phyloP scores from a whole-genome alignment of 2,113 vertebrate species.

The Petrocephalus zakoni region DNA sequence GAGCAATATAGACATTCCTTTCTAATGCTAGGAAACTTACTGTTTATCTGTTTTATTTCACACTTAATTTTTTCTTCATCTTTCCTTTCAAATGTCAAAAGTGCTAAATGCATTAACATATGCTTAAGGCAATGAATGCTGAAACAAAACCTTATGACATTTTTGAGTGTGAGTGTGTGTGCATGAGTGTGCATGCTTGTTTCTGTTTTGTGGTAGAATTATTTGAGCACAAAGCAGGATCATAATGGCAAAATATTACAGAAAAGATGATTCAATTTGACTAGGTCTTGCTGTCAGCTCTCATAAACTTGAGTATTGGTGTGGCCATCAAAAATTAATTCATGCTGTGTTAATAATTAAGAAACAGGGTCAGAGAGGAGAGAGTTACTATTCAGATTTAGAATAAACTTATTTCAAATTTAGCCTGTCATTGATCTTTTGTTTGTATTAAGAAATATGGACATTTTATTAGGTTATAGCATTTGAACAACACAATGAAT shows the following conservation, averaged over 20 bases:
- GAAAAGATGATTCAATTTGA: conserved; percentile 54
- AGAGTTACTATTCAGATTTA: conserved; percentile 18
- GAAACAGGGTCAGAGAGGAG: conserved; percentile 34
- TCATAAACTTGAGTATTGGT: conserved; percentile 48
- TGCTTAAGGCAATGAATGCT: conserved; percentile 62
- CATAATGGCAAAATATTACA: conserved; percentile 42
- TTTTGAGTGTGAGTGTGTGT: conserved; percentile 40
- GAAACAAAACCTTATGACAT: conserved; percentile 67
- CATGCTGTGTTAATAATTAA: conserved; percentile 59
- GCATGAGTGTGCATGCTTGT: background rate
- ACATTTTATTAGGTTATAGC: background rate
- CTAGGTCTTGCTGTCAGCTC: conserved; percentile 49
- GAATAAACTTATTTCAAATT: conserved; percentile 26
- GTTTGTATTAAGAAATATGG: conserved; percentile 18
- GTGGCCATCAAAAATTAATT: conserved; percentile 45
- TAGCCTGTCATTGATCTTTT: conserved; percentile 20
- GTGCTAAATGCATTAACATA: conserved; percentile 74
- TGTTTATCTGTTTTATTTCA: no score
- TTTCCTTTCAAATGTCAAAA: conserved; percentile 71
- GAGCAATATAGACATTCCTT: conserved; percentile 35
- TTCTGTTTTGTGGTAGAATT: conserved; percentile 22
- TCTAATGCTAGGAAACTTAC: no score
- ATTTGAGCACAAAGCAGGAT: conserved; percentile 26
- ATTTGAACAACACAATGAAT: background rate
- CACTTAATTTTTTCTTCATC: conserved; percentile 65